Base-by-base conservation (phyloP, 1,140 invertebrate genomes). In the Antheraea pernyi region DNA sequence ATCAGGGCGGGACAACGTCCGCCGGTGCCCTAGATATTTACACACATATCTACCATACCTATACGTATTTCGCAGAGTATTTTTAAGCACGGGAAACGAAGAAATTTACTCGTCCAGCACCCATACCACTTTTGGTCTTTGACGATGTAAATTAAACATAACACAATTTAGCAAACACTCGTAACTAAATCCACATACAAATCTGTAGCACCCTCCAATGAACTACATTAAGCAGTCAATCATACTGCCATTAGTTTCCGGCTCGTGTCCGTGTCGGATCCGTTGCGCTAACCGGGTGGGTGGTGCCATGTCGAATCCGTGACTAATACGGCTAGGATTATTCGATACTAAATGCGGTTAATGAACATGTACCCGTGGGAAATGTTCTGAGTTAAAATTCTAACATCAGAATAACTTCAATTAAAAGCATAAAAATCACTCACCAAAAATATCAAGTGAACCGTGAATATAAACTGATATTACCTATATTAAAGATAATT, bases 221-320 rank as follows among this genome's bases (percentile, higher is more conserved):
- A 61, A 30, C 60, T 77, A 71, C 70, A 84, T 83, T 82, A 79
- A 74, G 65, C 77, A 85, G 84, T 86, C 84, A 84, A 86, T 89
- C 84, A 85, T 82, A 80, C 66, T 72, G 78, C 69, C 76, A 69
- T 78, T 85, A 70, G 65, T 82, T 88, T 88, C 81, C 87, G 81
- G 79, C 68, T 39, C 68, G 74, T 67, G 59, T 61, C 60, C 60
- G 60, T 22, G 60, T 16, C 60, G 19, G 60, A 22, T 61, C 60
- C 68, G 66, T 73, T 67, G 68, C 78, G 68, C 71, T 85, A 88
- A 88, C 79, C 78, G 81, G 72, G 64, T 83, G 83, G 85, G 83
- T 77, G 87, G 85, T 65, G 71, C 69, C 77, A 66, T 74, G 70
- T 22, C 75, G 66, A 78, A 85, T 86, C 81, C 75, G 83, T 81